phyloP scores from a whole-genome alignment of 2,113 vertebrate species.

The Turnix velox region DNA sequence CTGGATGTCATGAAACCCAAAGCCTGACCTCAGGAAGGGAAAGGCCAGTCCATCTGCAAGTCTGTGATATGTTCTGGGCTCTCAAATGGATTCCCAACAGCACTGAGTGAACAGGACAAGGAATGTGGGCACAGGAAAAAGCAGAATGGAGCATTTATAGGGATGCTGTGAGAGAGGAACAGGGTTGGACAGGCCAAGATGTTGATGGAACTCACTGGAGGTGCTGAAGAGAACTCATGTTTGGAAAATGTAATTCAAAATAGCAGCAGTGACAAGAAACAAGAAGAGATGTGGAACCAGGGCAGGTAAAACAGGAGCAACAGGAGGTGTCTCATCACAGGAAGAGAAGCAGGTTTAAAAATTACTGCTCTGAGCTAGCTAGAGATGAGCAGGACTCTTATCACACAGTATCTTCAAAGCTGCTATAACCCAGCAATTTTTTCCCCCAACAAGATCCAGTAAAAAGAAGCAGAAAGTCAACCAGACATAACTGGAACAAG shows the following conservation, averaged over 20 bases:
- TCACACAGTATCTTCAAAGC: neutral
- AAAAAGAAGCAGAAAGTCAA: neutral
- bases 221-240: neutral
- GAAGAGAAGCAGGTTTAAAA: neutral
- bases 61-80: neutral
- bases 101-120: neutral
- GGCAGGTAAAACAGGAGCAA: neutral
- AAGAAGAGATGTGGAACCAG: neutral
- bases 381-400: neutral
- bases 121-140: neutral
- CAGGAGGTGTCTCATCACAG: neutral
- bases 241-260: neutral
- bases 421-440: neutral
- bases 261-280: neutral
- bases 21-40: neutral
- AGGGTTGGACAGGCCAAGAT: neutral
- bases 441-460: neutral
- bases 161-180: neutral
- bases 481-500: neutral
- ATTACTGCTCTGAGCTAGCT: neutral
- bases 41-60: neutral
- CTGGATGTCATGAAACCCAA: neutral
- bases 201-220: neutral
- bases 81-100: neutral
- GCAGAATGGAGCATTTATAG: neutral